phyloP scores from a whole-genome alignment of 2,113 vertebrate genomes.

The Prionailurus viverrinus region DNA sequence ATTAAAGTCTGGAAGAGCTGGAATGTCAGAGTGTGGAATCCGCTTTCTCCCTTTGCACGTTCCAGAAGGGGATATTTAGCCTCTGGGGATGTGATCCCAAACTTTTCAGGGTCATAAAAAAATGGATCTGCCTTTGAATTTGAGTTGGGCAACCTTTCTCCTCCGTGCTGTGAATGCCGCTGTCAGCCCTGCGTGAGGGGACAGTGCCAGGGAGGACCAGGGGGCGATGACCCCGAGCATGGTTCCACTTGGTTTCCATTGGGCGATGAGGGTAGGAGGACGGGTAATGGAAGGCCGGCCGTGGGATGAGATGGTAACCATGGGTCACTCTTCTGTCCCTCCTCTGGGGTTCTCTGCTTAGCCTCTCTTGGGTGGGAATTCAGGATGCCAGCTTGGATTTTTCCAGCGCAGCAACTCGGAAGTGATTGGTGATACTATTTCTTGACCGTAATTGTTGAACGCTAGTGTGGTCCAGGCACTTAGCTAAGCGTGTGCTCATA shows the following conservation, averaged over 20 bases:
- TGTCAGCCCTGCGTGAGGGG: rapidly evolving
- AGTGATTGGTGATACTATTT: not conserved
- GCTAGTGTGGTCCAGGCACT: not conserved
- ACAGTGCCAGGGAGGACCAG: rapidly evolving
- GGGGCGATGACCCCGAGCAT: rapidly evolving
- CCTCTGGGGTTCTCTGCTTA: not conserved
- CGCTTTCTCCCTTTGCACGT: not conserved
- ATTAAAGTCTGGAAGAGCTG: not conserved
- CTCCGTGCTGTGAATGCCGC: rapidly evolving
- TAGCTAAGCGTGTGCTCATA: not conserved
- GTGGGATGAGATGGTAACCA: too few species aligned
- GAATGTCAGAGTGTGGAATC: not conserved
- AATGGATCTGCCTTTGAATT: not conserved
- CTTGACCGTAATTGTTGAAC: not conserved
- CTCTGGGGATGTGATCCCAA: not conserved
- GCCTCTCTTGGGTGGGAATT: not conserved
- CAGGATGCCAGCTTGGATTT: not conserved
- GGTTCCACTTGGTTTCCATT: not conserved
- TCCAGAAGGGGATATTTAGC: not conserved
- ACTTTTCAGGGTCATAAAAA: not conserved
- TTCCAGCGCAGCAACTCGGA: too few species aligned
- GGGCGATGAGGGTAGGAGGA: rapidly evolving
- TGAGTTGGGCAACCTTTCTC: not conserved
- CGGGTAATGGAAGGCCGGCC: rapidly evolving
- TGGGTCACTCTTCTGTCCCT: not conserved